phyloP scores from a whole-genome alignment of 2,888 invertebrate species.

The Smittia sp. region DNA sequence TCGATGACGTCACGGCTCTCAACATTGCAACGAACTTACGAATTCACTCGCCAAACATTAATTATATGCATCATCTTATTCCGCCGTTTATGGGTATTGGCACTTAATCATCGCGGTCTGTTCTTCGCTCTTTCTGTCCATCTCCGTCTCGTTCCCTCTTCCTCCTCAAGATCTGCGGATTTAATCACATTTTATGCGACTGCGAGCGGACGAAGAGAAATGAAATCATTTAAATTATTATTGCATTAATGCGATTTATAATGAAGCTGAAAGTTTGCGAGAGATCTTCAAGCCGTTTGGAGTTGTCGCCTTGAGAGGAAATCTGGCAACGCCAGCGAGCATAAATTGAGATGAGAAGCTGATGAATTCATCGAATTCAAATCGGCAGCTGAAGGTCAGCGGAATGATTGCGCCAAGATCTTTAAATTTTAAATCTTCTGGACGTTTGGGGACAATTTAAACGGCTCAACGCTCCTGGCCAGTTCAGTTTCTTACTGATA shows the following conservation, averaged over 20 bases:
- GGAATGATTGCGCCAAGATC: too few species aligned
- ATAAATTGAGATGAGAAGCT: background rate
- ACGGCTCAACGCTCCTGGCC: too few species aligned
- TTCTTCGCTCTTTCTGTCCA: conserved; percentile 5
- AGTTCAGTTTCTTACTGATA: too few species aligned
- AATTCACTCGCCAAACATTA: background rate
- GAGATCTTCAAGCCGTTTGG: background rate
- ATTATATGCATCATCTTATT: conserved; percentile 25
- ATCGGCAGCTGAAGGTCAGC: too few species aligned
- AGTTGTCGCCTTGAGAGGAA: background rate
- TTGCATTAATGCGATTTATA: conserved; percentile 9
- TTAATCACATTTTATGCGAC: background rate
- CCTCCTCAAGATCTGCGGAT: background rate
- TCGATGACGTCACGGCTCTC: too few species aligned
- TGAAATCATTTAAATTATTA: conserved; percentile 9
- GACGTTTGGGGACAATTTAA: too few species aligned
- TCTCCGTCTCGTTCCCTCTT: background rate
- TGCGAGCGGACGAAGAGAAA: background rate
- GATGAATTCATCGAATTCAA: background rate
- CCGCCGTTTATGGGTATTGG: conserved; percentile 30
- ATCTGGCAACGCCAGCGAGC: background rate
- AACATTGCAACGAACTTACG: too few species aligned
- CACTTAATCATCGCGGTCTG: conserved; percentile 32
- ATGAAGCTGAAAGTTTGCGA: background rate
- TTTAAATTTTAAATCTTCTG: too few species aligned